Evolutionary conservation across 2,888 invertebrate species (phyloP).

Genomic region (Pasiphila rectangulata): DNA sequence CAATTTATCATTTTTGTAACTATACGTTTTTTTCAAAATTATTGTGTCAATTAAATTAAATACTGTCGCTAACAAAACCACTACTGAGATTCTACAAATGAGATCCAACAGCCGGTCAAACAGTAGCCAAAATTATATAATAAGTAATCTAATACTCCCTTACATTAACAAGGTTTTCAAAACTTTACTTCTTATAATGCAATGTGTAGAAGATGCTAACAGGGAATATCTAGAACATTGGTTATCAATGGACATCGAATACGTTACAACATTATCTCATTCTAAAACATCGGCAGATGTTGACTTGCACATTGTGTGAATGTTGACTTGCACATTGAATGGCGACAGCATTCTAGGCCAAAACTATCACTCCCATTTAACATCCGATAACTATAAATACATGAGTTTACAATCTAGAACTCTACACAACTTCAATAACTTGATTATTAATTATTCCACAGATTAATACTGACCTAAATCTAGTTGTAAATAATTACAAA

Average conservation of each 20-base stretch:
- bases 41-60: slow-evolving; percentile 53
- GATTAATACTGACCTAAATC: slow-evolving; percentile 59
- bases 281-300: slow-evolving; percentile 24
- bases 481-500: slow-evolving; percentile 64
- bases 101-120: slow-evolving; percentile 26
- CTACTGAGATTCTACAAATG: slow-evolving; percentile 12
- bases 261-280: slow-evolving; percentile 29
- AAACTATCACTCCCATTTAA: slow-evolving; percentile 49
- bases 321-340: no score
- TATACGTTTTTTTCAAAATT: slow-evolving; percentile 71
- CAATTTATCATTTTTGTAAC: slow-evolving; percentile 66
- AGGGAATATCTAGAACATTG: slow-evolving; percentile 32
- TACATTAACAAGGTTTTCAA: slow-evolving; percentile 4
- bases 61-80: slow-evolving; percentile 51
- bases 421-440: slow-evolving; percentile 70
- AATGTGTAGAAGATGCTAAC: background rate
- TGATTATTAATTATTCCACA: slow-evolving; percentile 55
- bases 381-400: slow-evolving; percentile 46
- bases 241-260: slow-evolving; percentile 41
- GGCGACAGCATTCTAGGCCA: slow-evolving; percentile 61
- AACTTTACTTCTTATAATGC: no score
- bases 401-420: slow-evolving; percentile 54
- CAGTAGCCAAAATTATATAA: slow-evolving; percentile 40
- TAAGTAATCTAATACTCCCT: slow-evolving; percentile 20
- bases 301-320: slow-evolving; percentile 20